Percentiles rank a stretch among this genome's conserved stretches.
Conservation (phyloP, 2,797 vertebrate genomes). For the Ataeniobius toweri region DNA sequence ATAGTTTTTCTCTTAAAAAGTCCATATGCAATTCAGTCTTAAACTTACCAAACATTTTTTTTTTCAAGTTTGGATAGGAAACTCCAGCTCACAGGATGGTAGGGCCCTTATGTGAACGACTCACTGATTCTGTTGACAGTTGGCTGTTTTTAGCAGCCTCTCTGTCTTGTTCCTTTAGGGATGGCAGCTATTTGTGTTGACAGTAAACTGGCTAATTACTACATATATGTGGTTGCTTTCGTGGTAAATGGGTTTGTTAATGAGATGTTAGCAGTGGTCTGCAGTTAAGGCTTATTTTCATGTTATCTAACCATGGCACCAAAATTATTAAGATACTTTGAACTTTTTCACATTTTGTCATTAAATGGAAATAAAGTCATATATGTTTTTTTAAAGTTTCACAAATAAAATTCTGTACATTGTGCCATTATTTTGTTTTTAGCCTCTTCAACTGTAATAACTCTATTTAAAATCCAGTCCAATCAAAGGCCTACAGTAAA, state of each 20-base stretch:
- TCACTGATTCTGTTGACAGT: conserved; percentile 8
- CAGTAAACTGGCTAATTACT: conserved; percentile 6
- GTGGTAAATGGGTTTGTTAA: background rate
- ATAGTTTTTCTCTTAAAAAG: background rate
- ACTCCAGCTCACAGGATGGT: background rate
- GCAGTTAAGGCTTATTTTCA: background rate
- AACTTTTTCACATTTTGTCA: background rate
- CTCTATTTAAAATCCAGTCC: too few relatives aligned
- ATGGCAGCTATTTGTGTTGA: conserved; percentile 1
- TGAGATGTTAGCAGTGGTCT: background rate
- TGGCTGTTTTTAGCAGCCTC: conserved; percentile 5
- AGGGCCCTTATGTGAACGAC: background rate
- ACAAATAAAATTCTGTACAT: too few relatives aligned
- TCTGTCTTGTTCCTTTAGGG: conserved; percentile 1
- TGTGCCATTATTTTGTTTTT: too few relatives aligned
- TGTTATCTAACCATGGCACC: background rate
- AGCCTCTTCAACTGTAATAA: too few relatives aligned
- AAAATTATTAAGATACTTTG: background rate
- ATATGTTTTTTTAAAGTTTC: too few relatives aligned
- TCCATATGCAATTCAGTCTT: background rate
- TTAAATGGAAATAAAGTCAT: too few relatives aligned
- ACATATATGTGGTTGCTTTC: background rate
- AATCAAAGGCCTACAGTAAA: too few relatives aligned
- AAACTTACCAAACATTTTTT: background rate
- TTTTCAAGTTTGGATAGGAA: background rate